A percentile compares a stretch with the other conserved stretches of the same genome.
Evolutionary conservation across 2,888 invertebrate genomes (phyloP).

Genomic region (Zygothrica quintamaculata): DNA sequence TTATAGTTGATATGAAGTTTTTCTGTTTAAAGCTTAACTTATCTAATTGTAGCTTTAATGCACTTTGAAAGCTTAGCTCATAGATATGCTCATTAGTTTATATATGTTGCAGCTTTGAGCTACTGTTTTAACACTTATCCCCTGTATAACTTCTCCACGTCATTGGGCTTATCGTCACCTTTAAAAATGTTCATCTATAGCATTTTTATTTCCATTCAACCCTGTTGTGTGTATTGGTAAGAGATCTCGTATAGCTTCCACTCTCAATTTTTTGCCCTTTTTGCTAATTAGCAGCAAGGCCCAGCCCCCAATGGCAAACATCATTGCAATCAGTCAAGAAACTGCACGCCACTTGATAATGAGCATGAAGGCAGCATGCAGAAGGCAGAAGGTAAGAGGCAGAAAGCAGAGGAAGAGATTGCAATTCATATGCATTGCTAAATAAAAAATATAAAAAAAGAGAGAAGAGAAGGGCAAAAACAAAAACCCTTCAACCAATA

Average conservation of each 20-base stretch:
- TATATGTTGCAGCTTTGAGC: not conserved
- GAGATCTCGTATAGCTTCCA: slow-evolving; percentile 11
- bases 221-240: not conserved
- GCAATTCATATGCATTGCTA: slow-evolving; percentile 28
- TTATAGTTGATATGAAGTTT: too few species aligned
- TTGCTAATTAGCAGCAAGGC: slow-evolving; percentile 68
- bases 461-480: slow-evolving; percentile 44
- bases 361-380: slow-evolving; percentile 40
- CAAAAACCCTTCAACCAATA: slow-evolving; percentile 76
- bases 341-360: slow-evolving; percentile 76
- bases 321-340: slow-evolving; percentile 77
- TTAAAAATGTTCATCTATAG: slow-evolving; percentile 14
- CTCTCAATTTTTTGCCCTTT: slow-evolving; percentile 48
- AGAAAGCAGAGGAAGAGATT: slow-evolving; percentile 27
- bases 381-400: slow-evolving; percentile 18
- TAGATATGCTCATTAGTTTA: not conserved
- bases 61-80: not conserved
- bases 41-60: not conserved
- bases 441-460: slow-evolving; percentile 12
- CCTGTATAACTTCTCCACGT: not conserved
- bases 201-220: slow-evolving; percentile 18
- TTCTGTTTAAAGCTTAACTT: too few species aligned
- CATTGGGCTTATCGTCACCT: slow-evolving; percentile 3
- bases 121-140: not conserved
- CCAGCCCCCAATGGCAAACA: slow-evolving; percentile 42